A percentile compares a stretch with the other conserved stretches of the same genome.
phyloP scores from a whole-genome alignment of 1,140 invertebrate species.

The Xylocopa sonorina region DNA sequence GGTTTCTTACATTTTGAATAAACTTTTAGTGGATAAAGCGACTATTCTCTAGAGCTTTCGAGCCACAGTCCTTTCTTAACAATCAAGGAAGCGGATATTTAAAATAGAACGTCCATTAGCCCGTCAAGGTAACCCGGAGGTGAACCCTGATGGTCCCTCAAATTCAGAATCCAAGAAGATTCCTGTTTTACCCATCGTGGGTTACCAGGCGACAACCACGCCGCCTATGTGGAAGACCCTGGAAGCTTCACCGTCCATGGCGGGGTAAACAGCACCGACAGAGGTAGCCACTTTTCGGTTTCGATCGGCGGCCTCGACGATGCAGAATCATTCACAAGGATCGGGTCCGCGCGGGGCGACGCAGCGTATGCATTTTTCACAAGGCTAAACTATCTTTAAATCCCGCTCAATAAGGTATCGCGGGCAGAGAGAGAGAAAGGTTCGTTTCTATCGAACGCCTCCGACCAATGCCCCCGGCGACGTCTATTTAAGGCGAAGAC shows the following conservation, averaged over 20 bases:
- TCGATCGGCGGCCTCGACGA: not conserved
- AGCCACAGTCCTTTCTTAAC: too few species aligned
- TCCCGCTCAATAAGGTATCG: slow-evolving; percentile 53
- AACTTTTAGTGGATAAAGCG: too few species aligned
- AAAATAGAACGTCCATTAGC: not conserved
- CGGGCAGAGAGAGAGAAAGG: slow-evolving; percentile 27
- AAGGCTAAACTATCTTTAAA: slow-evolving; percentile 61
- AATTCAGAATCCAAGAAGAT: not conserved
- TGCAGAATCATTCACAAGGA: slow-evolving; percentile 40
- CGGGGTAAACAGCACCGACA: slow-evolving; percentile 41
- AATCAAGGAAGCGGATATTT: too few species aligned
- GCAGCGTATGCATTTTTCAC: slow-evolving; percentile 55
- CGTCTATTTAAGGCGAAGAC: slow-evolving; percentile 46
- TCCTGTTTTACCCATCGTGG: slow-evolving; percentile 62
- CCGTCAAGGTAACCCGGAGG: slow-evolving; percentile 25
- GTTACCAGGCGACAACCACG: slow-evolving; percentile 19
- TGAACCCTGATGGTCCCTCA: not conserved
- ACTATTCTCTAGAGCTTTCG: too few species aligned
- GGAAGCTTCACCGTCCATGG: slow-evolving; percentile 18
- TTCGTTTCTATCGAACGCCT: slow-evolving; percentile 41
- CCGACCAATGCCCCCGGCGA: slow-evolving; percentile 49
- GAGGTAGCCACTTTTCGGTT: slow-evolving; percentile 64
- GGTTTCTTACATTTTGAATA: too few species aligned
- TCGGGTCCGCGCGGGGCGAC: slow-evolving; percentile 10
- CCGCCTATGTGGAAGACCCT: slow-evolving; percentile 50